These are phyloP conservation scores for Tachysurus vachellii DNA, from an alignment of 2,113 vertebrate species.

Conservation along the genomic window DNA sequence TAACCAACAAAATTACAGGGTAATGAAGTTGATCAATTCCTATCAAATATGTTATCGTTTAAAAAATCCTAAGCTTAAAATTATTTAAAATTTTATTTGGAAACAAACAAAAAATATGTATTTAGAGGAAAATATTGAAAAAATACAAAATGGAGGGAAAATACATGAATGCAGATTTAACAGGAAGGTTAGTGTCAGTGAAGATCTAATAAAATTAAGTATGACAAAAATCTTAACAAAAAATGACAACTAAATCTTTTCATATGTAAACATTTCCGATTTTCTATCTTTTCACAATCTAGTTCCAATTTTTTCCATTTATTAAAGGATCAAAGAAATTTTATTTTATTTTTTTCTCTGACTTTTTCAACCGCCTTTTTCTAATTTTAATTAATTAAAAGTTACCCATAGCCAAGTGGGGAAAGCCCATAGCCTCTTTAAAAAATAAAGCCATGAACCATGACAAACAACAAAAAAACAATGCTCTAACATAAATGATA, in stretches of 20 bases:
- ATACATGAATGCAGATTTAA: background rate
- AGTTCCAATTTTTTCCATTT: background rate
- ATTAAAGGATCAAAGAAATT: background rate
- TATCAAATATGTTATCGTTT: background rate
- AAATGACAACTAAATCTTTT: background rate
- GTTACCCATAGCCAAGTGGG: no score
- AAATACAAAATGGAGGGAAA: background rate
- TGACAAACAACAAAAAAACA: background rate
- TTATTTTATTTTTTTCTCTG: background rate
- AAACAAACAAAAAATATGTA: background rate
- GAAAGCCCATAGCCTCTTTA: background rate
- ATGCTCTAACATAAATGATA: background rate
- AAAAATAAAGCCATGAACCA: background rate
- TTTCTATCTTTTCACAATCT: background rate
- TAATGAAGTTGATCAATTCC: background rate
- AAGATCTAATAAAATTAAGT: background rate
- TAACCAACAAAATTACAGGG: background rate
- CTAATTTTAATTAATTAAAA: background rate
- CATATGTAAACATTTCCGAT: background rate
- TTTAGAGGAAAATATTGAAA: background rate
- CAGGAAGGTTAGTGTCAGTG: background rate
- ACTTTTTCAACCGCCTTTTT: background rate
- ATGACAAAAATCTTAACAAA: background rate
- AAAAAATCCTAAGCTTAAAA: background rate
- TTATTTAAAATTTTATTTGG: background rate